Evolutionary conservation across 2,797 vertebrate species (phyloP), one percentile per base, ranked within the genome.

Genomic region (Chelon labrosus): DNA sequence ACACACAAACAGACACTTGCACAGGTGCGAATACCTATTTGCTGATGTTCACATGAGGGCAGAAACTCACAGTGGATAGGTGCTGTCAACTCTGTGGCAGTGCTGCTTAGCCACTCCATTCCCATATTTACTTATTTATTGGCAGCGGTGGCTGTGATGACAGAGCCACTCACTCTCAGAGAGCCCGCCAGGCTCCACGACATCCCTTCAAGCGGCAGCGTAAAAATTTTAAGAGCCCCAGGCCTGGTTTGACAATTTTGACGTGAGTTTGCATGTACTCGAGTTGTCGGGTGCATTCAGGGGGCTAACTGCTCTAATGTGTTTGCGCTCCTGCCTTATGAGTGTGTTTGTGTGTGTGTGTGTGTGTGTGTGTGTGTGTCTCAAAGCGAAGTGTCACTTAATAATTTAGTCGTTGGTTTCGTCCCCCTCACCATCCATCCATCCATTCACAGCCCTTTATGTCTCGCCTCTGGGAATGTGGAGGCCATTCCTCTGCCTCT

Each of bases 271-370:
- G 88, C 79, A 52, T 85, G 90, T 94, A 95, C 92, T 85, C 59
- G 90, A 89, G 90, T 93, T 93, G 88, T 86, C 91, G 92, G 93
- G 95, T 95, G 91, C 95, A 93, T 94, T 96, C 85, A 93, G 88
- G 92, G 91, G 92, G 92, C 91, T 95, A 95, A 95, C 92, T 66
- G 86, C 95, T 96, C 94, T 96, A 96, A 96, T 95, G 93, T 93
- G 90, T 95, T 96, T 94, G 91, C 93, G 88, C 93, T 92, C 94
- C 84, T 77, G 68, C 51, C 69, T 78, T 68, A 64, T 63, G 65
- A 89, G 83, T 84, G 80, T 80, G 81, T 86, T 68, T 70, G 58
- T 47, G n/a, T n/a, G n/a, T n/a, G n/a, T n/a, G n/a, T n/a, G n/a
- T n/a, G n/a, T n/a, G n/a, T 77, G 46, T 64, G 65, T 70, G 71